Evolutionary conservation across 1,140 invertebrate genomes (phyloP), one percentile per base, ranked within the genome.

Genomic region (Phenacoccus solenopsis): DNA sequence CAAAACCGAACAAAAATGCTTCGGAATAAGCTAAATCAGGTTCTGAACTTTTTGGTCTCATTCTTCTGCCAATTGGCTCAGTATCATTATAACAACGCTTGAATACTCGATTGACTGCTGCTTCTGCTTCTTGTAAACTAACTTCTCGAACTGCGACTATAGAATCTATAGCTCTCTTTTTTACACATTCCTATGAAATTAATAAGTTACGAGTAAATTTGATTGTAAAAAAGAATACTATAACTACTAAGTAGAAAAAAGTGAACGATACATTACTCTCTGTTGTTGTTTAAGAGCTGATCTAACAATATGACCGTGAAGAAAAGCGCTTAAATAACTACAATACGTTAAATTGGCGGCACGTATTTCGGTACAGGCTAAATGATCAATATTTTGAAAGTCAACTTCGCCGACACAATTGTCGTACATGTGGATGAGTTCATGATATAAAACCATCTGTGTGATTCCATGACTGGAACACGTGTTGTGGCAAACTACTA

Each of bases 351-450:
- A 80, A 79, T 95, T 96, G 0, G 94, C 93, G 5, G 92, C 92
- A 74, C 91, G 80, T 72, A 97, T 91, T 83, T 98, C 96, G 0
- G 94, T 94, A 77, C 96, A 98, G 0, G 95, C 95, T 49, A 98
- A 78, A 80, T 98, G 96, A 75, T 96, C 88, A 70, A 95, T 80
- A 78, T 98, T 94, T 73, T 85, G 88, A 73, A 95, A 92, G 77
- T 98, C 89, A 32, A 97, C 76, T 69, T 97, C 85, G 73, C 94
- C 90, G 57, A 86, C 84, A 79, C 95, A 98, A 75, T 88, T 91
- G 78, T 98, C 96, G 79, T 96, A 98, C 91, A 97, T 96, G 78
- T 98, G 96, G 56, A 97, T 88, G 83, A 98, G 85, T 80, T 98
- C 96, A 79, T 98, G 96, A 0, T 87, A 85, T 2, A 98, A 76